Percentiles rank a stretch among this genome's conserved stretches.
Evolutionary conservation across 2,113 vertebrate genomes (phyloP).

Genomic region (Urocynchramus pylzowi): DNA sequence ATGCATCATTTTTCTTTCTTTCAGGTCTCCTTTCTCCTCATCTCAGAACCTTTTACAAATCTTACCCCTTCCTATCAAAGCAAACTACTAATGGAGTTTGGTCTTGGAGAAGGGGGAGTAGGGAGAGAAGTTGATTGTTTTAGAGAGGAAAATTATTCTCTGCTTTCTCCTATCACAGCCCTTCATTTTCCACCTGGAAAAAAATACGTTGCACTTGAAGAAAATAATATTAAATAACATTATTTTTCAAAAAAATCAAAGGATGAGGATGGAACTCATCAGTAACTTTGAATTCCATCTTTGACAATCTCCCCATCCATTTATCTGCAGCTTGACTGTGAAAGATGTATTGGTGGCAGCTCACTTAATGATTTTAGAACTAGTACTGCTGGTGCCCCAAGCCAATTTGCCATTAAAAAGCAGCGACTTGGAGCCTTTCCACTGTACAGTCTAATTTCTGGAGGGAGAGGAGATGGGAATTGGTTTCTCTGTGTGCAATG

Average conservation of each 20-base stretch:
- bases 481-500: constrained; percentile 6
- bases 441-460: constrained; percentile 41
- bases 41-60: background rate
- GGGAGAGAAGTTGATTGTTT: background rate
- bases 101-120: background rate
- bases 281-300: background rate
- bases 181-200: background rate
- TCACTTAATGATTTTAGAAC: constrained; percentile 60
- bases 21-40: background rate
- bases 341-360: constrained; percentile 32
- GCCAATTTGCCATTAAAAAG: constrained; percentile 55
- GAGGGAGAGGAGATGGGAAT: background rate
- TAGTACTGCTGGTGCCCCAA: constrained; percentile 11
- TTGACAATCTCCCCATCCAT: constrained; percentile 5
- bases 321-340: constrained; percentile 38
- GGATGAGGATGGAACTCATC: background rate
- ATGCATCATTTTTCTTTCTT: constrained; percentile 31
- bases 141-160: background rate
- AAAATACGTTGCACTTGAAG: background rate
- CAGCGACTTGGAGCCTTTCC: constrained; percentile 30
- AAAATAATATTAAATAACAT: background rate
- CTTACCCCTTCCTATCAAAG: background rate
- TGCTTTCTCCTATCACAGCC: background rate
- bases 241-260: background rate
- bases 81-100: background rate